Evolutionary conservation across 2,888 invertebrate genomes (phyloP).

Genomic region (Calliphora vomitoria): DNA sequence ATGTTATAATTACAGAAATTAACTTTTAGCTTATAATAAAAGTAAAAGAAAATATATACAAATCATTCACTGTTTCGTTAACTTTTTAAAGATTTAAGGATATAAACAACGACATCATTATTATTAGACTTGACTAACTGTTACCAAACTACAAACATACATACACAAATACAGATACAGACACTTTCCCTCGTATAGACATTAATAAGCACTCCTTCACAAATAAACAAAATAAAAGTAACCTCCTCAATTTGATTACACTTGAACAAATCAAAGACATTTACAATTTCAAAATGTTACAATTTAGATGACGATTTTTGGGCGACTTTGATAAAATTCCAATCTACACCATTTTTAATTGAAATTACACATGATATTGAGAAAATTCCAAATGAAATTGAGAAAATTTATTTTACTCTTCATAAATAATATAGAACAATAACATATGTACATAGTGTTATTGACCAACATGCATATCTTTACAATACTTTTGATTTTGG

Average conservation of each 20-base stretch:
- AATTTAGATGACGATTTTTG: too few species aligned
- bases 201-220: neutral
- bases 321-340: too few species aligned
- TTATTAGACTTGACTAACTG: neutral
- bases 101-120: neutral
- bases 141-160: neutral
- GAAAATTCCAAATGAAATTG: too few species aligned
- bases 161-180: neutral
- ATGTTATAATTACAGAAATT: conserved; percentile 5
- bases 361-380: too few species aligned
- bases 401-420: too few species aligned
- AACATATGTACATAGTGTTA: too few species aligned
- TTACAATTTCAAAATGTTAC: too few species aligned
- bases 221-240: neutral
- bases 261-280: neutral
- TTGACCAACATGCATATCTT: too few species aligned
- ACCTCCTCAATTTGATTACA: neutral
- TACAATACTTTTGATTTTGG: too few species aligned
- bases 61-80: neutral
- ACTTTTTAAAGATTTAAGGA: neutral
- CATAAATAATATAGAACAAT: too few species aligned
- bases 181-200: neutral
- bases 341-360: too few species aligned
- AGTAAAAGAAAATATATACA: neutral
- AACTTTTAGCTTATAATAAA: neutral